Evolutionary conservation across 2,113 vertebrate species (phyloP).

Genomic region (Diphyllodes magnificus): DNA sequence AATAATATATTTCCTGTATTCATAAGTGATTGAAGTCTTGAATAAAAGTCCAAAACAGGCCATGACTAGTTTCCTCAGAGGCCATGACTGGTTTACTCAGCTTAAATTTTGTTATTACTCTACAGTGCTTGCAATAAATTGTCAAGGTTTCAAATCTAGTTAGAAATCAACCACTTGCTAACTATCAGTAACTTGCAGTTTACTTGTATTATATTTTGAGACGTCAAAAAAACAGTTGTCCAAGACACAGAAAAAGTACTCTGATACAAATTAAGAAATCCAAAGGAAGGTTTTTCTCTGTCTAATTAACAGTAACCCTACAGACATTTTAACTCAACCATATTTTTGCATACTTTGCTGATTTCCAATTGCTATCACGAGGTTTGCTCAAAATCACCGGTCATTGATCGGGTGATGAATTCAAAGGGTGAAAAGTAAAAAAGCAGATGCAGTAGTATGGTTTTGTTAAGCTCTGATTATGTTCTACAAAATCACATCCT

Average conservation of each 20-base stretch:
- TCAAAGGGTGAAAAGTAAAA: not conserved
- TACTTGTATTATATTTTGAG: not conserved
- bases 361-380: not conserved
- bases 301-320: not conserved
- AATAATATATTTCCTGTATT: not conserved
- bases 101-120: not conserved
- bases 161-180: not conserved
- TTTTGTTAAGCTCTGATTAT: not conserved
- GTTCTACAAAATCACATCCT: not conserved
- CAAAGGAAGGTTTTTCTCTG: not conserved
- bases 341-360: not conserved
- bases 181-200: not conserved
- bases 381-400: not conserved
- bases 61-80: not conserved
- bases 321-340: not conserved
- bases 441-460: not conserved
- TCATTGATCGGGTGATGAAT: not conserved
- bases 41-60: not conserved
- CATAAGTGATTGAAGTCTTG: not conserved
- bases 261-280: not conserved
- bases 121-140: not conserved
- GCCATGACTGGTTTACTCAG: not conserved
- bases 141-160: not conserved
- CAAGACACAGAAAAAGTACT: not conserved
- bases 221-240: not conserved